Base-by-base conservation (phyloP, 2,888 invertebrate genomes). In the Tenodera sinensis region DNA sequence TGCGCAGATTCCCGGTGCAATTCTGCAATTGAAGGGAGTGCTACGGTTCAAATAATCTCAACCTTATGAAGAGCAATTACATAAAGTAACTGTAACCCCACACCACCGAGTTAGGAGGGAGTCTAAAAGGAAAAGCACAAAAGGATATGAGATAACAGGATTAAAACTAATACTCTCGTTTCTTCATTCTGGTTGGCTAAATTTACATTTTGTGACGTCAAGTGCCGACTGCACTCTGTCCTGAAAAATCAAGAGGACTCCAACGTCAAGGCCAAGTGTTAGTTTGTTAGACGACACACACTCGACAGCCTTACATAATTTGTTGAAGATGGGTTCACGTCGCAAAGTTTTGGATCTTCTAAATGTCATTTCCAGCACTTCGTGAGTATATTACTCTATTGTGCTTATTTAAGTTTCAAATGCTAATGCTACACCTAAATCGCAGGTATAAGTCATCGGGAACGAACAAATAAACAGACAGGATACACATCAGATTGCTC, bases 331-430 rank as follows among this genome's bases (percentile, higher is more conserved):
- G 95, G 92, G 93, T 90, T 92, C 93, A 87, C 93, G 95, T 91
- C 95, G 95, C 92, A 95, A 94, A 92, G 95, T 96, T 88, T 93
- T 96, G 90, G 95, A 96, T 93, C 94, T 97, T 91, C 93, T 97
- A 90, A 94, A 95, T 92, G 94, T 95, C 54, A 94, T 97, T 89
- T 95, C 96, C 88, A 94, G 94, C 89, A 95, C 95, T 90, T 95
- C 96, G 96, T 96, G 94, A 95, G 96, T 96, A 47, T 82, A 71
- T 71, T 42, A 42, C 9, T 42, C 42, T 42, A 42, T 9, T 42
- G 12, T 0, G 12, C 42, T 9, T 42, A 12, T 42, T 42, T n/a
- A 14, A 7, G 12, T 28, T 83, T 42, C 27, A 71, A 12, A 42
- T 2, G 30, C 34, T 28, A 34, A 8, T 27, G 2, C 83, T n/a